Evolutionary conservation across 2,113 vertebrate genomes (phyloP).

Genomic region (Callionymus lyra): DNA sequence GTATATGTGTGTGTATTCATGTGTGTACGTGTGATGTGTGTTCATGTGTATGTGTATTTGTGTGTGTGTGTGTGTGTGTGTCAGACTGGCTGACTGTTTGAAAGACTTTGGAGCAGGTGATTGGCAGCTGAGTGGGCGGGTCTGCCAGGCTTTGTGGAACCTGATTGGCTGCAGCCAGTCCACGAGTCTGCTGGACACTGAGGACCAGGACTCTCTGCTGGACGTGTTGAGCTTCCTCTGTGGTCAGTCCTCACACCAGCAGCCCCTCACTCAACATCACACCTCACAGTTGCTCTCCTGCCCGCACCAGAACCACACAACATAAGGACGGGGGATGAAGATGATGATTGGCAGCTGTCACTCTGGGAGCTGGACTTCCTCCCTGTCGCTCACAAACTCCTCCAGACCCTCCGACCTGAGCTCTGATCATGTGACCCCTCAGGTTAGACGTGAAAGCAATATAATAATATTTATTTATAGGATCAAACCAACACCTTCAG

Average conservation of each 20-base stretch:
- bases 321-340: conserved; percentile 59
- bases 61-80: conserved; percentile 17
- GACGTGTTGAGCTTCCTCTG: conserved; percentile 66
- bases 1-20: conserved; percentile 19
- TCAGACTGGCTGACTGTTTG: conserved; percentile 85
- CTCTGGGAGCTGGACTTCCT: conserved; percentile 88
- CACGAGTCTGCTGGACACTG: conserved; percentile 48
- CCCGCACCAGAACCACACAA: conserved; percentile 70
- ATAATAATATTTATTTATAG: too few species aligned
- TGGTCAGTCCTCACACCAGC: conserved; percentile 59
- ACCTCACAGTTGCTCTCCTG: neutral
- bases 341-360: conserved; percentile 64
- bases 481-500: too few species aligned
- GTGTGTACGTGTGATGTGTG: conserved; percentile 17
- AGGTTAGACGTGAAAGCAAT: too few species aligned
- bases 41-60: conserved; percentile 22
- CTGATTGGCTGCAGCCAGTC: conserved; percentile 53
- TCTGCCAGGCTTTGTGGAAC: conserved; percentile 93
- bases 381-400: conserved; percentile 79
- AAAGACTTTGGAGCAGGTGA: conserved; percentile 81
- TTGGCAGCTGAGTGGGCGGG: conserved; percentile 84
- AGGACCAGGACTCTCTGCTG: conserved; percentile 57
- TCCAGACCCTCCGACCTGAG: neutral
- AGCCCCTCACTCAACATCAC: neutral
- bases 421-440: too few species aligned